These are phyloP conservation scores for Gallinago jamesoni DNA, from an alignment of 2,113 vertebrate species.

Conservation along the genomic window DNA sequence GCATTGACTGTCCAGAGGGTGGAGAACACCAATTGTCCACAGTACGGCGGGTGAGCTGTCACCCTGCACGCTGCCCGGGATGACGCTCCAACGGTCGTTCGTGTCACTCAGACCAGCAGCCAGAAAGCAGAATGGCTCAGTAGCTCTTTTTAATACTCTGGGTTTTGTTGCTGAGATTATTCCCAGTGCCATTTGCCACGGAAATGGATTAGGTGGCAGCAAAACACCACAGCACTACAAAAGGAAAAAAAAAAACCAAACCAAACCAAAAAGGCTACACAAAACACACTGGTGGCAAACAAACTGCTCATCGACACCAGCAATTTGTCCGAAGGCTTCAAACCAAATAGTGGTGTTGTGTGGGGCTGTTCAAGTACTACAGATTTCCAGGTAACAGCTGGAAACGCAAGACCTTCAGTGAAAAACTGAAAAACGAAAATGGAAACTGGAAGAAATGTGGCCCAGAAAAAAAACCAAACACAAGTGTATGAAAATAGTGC, in stretches of 20 bases:
- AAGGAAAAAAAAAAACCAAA: background rate
- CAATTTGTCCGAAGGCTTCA: conserved; percentile 57
- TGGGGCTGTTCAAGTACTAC: conserved; percentile 78
- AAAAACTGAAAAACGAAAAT: conserved; percentile 49
- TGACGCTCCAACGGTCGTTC: conserved; percentile 46
- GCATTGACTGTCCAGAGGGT: conserved; percentile 64
- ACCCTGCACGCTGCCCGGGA: conserved; percentile 75
- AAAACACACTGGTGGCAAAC: conserved; percentile 62
- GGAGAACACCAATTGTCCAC: conserved; percentile 71
- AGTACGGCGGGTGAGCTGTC: conserved; percentile 77
- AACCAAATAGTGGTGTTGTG: conserved; percentile 3
- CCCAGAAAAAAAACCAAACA: conserved; percentile 57
- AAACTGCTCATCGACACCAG: conserved; percentile 56
- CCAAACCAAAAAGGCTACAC: background rate
- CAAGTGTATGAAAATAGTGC: conserved; percentile 83
- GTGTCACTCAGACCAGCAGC: conserved; percentile 71
- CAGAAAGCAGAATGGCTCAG: conserved; percentile 82
- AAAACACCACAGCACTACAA: conserved; percentile 26
- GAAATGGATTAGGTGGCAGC: conserved; percentile 39
- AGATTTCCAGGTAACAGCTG: conserved; percentile 70
- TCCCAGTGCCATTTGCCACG: conserved; percentile 63
- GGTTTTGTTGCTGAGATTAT: conserved; percentile 25
- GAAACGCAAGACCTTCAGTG: conserved; percentile 64
- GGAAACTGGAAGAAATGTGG: conserved; percentile 70
- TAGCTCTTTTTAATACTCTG: conserved; percentile 62